A percentile compares a stretch with the other conserved stretches of the same genome.
Conservation (phyloP, 1,140 invertebrate genomes). For the Micrasema minimum region DNA sequence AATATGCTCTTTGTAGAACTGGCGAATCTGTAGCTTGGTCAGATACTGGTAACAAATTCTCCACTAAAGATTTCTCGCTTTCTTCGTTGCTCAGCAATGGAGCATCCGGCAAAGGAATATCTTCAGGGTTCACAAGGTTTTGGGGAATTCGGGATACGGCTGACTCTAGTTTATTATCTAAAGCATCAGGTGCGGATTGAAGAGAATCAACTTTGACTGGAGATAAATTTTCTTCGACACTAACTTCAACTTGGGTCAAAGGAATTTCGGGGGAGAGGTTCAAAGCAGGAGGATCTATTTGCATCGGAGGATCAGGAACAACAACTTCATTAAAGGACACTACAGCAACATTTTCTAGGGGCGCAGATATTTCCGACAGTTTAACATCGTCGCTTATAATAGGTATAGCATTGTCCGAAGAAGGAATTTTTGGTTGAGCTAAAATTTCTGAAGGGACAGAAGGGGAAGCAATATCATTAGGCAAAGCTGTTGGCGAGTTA, state of each 20-base stretch:
- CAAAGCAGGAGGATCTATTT: slow-evolving; percentile 26
- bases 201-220: background rate
- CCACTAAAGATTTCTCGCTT: slow-evolving; percentile 7
- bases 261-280: slow-evolving; percentile 1
- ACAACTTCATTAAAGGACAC: slow-evolving; percentile 47
- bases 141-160: slow-evolving; percentile 1
- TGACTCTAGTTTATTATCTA: slow-evolving; percentile 4
- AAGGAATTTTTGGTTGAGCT: slow-evolving; percentile 43
- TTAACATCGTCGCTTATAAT: slow-evolving; percentile 38
- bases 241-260: background rate
- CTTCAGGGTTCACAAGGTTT: background rate
- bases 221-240: background rate
- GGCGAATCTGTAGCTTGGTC: slow-evolving; percentile 40
- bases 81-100: background rate
- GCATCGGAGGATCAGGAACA: slow-evolving; percentile 13
- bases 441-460: slow-evolving; percentile 22
- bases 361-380: slow-evolving; percentile 12
- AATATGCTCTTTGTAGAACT: slow-evolving; percentile 39
- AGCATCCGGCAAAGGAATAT: slow-evolving; percentile 2
- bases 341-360: slow-evolving; percentile 52
- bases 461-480: slow-evolving; percentile 47
- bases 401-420: background rate
- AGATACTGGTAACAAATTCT: slow-evolving; percentile 4
- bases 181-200: slow-evolving; percentile 12
- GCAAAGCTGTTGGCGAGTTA: slow-evolving; percentile 51